Percentiles rank a stretch among this genome's conserved stretches.
Conservation (phyloP, 2,113 vertebrate genomes). For the Procavia capensis region DNA sequence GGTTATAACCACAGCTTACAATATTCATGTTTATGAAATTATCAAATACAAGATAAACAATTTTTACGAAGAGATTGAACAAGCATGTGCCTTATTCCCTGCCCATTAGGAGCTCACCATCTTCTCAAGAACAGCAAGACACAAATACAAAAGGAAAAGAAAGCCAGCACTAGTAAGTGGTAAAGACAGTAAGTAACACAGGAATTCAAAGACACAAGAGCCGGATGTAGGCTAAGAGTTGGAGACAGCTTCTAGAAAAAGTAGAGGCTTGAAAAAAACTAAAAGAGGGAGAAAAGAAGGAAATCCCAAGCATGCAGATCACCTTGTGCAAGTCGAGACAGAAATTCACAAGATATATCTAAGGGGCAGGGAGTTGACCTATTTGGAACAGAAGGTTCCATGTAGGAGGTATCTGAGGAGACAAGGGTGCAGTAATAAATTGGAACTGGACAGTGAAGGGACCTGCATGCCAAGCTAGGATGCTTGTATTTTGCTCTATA, state of each 20-base stretch:
- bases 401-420: background rate
- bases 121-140: conserved; percentile 47
- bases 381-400: conserved; percentile 42
- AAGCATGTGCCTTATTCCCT: conserved; percentile 8
- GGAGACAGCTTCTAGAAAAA: conserved; percentile 58
- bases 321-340: conserved; percentile 35
- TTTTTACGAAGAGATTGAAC: conserved; percentile 16
- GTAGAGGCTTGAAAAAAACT: conserved; percentile 41
- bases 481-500: conserved; percentile 26
- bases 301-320: conserved; percentile 4
- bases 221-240: conserved; percentile 13
- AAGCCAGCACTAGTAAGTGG: conserved; percentile 36
- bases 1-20: background rate
- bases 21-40: conserved; percentile 42
- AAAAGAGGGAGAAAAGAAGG: conserved; percentile 35
- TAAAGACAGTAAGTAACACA: conserved; percentile 49
- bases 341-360: conserved; percentile 44
- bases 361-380: conserved; percentile 6
- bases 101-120: background rate
- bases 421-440: conserved; percentile 24
- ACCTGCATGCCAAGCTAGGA: conserved; percentile 12
- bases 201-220: conserved; percentile 62
- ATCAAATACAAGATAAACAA: conserved; percentile 42
- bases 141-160: conserved; percentile 66
- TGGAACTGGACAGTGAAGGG: background rate